phyloP scores from a whole-genome alignment of 2,113 vertebrate species.

The Myrmophylax atrothorax region DNA sequence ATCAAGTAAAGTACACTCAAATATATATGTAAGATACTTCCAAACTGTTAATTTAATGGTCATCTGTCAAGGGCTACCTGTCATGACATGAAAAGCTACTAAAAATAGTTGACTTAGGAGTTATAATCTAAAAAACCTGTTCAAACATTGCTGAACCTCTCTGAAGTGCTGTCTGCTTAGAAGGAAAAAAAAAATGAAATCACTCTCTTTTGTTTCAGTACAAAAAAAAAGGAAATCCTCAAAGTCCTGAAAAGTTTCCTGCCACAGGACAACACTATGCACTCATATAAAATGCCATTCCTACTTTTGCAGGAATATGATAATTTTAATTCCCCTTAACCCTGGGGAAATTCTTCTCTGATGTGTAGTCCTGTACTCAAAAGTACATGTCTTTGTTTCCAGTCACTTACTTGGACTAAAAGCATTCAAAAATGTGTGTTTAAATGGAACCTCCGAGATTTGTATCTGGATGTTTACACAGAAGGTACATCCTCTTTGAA shows the following conservation, averaged over 20 bases:
- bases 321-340: not conserved
- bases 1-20: not conserved
- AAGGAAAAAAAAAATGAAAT: not conserved
- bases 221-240: not conserved
- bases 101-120: not conserved
- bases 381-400: not conserved
- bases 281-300: not conserved
- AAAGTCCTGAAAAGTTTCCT: not conserved
- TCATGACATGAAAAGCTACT: not conserved
- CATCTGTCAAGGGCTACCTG: conserved; percentile 12
- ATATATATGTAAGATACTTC: not conserved
- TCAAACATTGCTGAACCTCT: conserved; percentile 22
- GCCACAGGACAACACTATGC: not conserved
- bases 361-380: not conserved
- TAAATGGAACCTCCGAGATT: not conserved
- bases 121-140: conserved; percentile 39
- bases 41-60: not conserved
- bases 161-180: not conserved
- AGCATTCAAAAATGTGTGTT: not conserved
- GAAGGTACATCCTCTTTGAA: not conserved
- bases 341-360: not conserved
- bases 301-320: not conserved
- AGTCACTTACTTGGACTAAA: not conserved
- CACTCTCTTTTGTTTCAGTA: not conserved
- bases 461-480: not conserved